Base-by-base conservation (phyloP, 1,140 invertebrate species). In the Periplaneta americana region DNA sequence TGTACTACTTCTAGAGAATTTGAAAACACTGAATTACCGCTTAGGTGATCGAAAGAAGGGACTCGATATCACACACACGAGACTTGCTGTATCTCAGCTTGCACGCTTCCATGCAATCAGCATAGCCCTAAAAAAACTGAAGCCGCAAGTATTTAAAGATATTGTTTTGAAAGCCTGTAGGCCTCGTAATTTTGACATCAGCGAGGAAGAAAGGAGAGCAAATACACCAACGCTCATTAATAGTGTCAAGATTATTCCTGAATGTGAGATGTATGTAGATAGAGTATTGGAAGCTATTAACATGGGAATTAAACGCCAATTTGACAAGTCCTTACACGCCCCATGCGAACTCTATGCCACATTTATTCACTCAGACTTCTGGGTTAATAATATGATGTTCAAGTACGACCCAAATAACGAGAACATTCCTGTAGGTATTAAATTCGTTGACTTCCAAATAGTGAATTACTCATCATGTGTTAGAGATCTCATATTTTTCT, bases 371-470 rank as follows among this genome's bases (percentile, higher is more conserved):
- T 66, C 75, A 32, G 82, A 82, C 74, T 34, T 82, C 18, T 82
- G 82, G 82, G 81, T 48, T 0, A 80, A 81, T 33, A 82, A 82
- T n/a, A 82, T 82, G 32, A 74, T 82, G 34, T 82, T 82, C 39
- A n/a, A 36, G 17, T 82, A 82, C n/a, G 48, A 81, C 18, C 2
- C 28, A n/a, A 33, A 34, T 0, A 31, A 36, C 17, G n/a, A 33
- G 18, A 34, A 57, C 13, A 57, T 32, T 34, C 33, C 66, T 33
- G 13, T 35, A 0, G 31, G 28, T 34, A 36, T 82, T 22, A 82
- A 79, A 78, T 81, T 82, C 48, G 18, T 82, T 18, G 82, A 82
- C 77, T 82, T 82, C 66, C 79, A 82, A 48, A 32, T 33, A 1
- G 57, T 36, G 10, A 33, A 32, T 22, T 82, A 76, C 39, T 10